These are phyloP conservation scores for Gambelia wislizenii DNA, from an alignment of 2,797 vertebrate genomes.

Conservation along the genomic window DNA sequence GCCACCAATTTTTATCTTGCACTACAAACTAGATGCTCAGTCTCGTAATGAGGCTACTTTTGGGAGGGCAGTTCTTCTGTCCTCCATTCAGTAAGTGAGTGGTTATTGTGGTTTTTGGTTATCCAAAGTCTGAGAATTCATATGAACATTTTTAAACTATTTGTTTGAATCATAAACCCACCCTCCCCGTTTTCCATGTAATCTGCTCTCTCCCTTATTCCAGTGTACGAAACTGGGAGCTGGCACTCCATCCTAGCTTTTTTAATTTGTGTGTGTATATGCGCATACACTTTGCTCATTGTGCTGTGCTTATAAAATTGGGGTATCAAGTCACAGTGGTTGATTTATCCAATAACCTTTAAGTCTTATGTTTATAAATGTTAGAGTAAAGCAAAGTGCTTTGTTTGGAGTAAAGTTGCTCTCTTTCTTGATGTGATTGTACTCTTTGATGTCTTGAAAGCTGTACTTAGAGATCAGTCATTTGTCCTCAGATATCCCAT, in stretches of 20 bases:
- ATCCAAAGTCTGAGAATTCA: no score
- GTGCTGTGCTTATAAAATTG: constrained; percentile 36
- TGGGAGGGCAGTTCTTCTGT: no score
- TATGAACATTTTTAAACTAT: no score
- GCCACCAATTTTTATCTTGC: no score
- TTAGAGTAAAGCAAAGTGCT: constrained; percentile 1
- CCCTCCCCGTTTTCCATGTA: no score
- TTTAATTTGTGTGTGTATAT: neutral
- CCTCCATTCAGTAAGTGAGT: no score
- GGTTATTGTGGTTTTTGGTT: no score
- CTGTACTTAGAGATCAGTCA: constrained; percentile 3
- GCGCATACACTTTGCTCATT: neutral
- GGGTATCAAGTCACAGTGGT: constrained; percentile 50
- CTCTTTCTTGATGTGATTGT: constrained; percentile 27
- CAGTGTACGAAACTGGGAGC: neutral
- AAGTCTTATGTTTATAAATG: constrained; percentile 39
- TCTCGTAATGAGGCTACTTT: no score
- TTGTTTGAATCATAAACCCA: no score
- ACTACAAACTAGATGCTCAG: no score
- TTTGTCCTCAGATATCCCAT: constrained; percentile 30
- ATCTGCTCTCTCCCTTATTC: no score
- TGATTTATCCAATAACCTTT: constrained; percentile 30
- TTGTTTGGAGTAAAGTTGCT: constrained; percentile 24
- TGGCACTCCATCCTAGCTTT: neutral
- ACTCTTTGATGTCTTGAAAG: constrained; percentile 30